Conservation (phyloP, 2,113 vertebrate species). For the Egretta garzetta region DNA sequence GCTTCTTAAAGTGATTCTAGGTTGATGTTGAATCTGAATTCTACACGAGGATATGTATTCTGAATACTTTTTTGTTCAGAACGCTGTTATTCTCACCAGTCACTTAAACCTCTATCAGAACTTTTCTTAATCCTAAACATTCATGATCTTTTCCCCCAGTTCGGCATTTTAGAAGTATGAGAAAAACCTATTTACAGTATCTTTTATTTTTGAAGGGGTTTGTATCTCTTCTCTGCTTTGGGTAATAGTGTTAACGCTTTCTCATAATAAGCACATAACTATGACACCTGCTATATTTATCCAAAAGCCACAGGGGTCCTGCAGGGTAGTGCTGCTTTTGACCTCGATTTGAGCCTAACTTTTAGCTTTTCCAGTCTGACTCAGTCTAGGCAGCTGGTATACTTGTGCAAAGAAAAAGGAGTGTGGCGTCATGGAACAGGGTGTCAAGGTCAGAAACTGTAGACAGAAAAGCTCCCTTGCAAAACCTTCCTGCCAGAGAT, state of each 20-base stretch:
- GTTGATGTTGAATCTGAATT: background rate
- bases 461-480: background rate
- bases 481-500: background rate
- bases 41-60: background rate
- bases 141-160: accelerated
- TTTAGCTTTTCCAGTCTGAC: background rate
- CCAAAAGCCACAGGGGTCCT: background rate
- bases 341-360: background rate
- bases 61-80: background rate
- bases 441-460: background rate
- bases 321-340: background rate
- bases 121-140: background rate
- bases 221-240: background rate
- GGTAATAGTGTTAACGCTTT: background rate
- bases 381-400: background rate
- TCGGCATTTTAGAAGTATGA: background rate
- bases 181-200: background rate
- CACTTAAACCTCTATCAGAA: background rate
- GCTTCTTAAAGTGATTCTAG: background rate
- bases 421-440: background rate
- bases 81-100: background rate
- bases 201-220: background rate
- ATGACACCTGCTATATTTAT: background rate
- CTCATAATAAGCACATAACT: background rate
- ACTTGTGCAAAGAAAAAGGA: background rate